Evolutionary conservation across 2,113 vertebrate species (phyloP).

Genomic region (Misgurnus anguillicaudatus): DNA sequence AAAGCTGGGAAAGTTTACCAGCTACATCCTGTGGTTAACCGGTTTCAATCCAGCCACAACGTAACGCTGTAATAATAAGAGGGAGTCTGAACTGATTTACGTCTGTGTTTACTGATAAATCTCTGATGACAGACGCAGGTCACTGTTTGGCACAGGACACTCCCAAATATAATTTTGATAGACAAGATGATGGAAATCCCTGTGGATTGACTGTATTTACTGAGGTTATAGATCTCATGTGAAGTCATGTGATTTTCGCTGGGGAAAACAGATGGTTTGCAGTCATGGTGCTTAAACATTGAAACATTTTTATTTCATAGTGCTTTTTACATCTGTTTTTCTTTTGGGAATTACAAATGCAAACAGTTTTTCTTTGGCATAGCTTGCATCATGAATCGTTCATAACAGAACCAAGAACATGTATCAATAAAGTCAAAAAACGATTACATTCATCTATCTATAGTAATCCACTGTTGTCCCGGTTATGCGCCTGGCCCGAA

Average conservation of each 20-base stretch:
- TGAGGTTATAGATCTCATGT: conserved; percentile 71
- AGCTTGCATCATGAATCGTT: too few relatives aligned
- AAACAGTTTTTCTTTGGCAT: too few relatives aligned
- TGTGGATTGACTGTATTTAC: conserved; percentile 68
- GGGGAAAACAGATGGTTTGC: conserved; percentile 72
- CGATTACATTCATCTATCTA: too few relatives aligned
- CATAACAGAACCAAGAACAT: too few relatives aligned
- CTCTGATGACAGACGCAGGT: conserved; percentile 68
- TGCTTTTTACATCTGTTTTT: conserved; percentile 67
- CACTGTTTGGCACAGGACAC: conserved; percentile 74
- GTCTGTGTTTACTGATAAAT: conserved; percentile 74
- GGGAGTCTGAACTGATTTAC: conserved; percentile 70
- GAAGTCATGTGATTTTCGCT: conserved; percentile 58
- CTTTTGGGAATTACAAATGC: conserved; percentile 58
- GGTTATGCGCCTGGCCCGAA: too few relatives aligned
- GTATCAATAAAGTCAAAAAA: too few relatives aligned
- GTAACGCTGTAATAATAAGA: conserved; percentile 61
- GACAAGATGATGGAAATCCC: conserved; percentile 69
- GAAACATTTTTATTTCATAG: conserved; percentile 74
- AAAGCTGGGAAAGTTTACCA: conserved; percentile 64
- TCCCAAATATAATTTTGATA: conserved; percentile 72
- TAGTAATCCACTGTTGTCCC: too few relatives aligned
- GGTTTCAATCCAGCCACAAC: conserved; percentile 61
- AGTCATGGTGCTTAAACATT: conserved; percentile 72
- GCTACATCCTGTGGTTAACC: conserved; percentile 56